Percentiles rank a stretch among this genome's conserved stretches.
Conservation (phyloP, 2,797 vertebrate genomes). For the Cirrhinus mrigala region DNA sequence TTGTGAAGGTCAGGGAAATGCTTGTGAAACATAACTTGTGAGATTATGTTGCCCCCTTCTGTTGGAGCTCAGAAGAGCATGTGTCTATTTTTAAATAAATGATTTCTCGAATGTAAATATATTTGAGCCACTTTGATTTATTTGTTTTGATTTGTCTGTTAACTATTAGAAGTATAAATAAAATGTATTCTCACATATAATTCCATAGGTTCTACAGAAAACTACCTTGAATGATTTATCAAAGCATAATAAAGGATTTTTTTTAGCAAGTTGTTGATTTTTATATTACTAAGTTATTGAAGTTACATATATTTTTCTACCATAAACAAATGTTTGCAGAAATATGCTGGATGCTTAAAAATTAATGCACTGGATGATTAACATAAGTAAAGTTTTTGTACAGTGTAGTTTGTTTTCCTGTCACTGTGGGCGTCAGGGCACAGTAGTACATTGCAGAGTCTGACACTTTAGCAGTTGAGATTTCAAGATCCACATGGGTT, state of each 20-base stretch:
- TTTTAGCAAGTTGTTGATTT: not conserved
- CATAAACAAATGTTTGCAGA: not conserved
- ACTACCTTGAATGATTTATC: not conserved
- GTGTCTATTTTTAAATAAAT: not conserved
- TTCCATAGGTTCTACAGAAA: not conserved
- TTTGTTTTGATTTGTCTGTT: not conserved
- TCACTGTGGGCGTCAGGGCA: slow-evolving; percentile 33
- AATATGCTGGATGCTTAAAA: not conserved
- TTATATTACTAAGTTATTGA: not conserved
- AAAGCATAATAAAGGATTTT: not conserved
- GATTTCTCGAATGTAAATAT: not conserved
- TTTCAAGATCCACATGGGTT: slow-evolving; percentile 13
- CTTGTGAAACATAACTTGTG: not conserved
- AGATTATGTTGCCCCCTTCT: not conserved
- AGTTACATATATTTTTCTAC: not conserved
- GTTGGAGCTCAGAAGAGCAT: not conserved
- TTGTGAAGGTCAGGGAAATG: not conserved
- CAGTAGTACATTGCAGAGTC: slow-evolving; percentile 42
- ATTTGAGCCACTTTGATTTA: not conserved
- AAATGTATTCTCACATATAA: not conserved
- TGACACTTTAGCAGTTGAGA: slow-evolving; percentile 17
- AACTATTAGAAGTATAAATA: not conserved
- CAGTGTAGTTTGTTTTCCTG: slow-evolving; percentile 9
- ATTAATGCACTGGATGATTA: too few species aligned
- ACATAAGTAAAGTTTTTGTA: slow-evolving; percentile 35